phyloP scores from a whole-genome alignment of 2,113 vertebrate species.

The Dunckerocampus dactyliophorus region DNA sequence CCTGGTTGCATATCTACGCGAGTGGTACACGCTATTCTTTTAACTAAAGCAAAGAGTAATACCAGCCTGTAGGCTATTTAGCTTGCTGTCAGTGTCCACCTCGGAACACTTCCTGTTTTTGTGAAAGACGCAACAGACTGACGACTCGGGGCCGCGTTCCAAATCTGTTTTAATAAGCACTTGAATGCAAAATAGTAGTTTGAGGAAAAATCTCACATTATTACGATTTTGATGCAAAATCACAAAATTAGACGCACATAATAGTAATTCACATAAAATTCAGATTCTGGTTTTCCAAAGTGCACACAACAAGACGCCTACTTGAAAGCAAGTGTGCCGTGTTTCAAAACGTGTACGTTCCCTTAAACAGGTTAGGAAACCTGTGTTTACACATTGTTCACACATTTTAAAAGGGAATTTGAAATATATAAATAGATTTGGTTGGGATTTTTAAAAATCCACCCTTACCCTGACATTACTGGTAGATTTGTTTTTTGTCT shows the following conservation, averaged over 20 bases:
- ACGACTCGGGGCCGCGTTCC: neutral
- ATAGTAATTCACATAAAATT: neutral
- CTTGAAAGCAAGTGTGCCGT: no score
- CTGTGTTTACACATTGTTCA: no score
- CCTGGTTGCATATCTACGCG: neutral
- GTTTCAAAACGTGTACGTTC: no score
- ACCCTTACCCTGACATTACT: no score
- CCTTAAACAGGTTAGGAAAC: no score
- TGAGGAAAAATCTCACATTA: neutral
- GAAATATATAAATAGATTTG: no score
- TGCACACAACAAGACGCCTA: no score
- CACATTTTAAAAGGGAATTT: no score
- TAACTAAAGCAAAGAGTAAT: no score
- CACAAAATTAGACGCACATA: neutral
- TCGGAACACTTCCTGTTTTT: constrained; percentile 50
- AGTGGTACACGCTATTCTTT: neutral
- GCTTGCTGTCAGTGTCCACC: constrained; percentile 12
- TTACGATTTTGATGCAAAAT: neutral
- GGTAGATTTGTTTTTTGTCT: no score
- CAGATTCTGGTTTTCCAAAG: no score
- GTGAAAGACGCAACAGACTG: neutral
- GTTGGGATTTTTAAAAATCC: no score
- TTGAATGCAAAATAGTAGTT: neutral
- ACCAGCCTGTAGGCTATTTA: neutral
- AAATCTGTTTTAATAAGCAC: neutral